A percentile compares a stretch with the other conserved stretches of the same genome.
Conservation (phyloP, 2,888 invertebrate genomes). For the Platycheirus rosarum region DNA sequence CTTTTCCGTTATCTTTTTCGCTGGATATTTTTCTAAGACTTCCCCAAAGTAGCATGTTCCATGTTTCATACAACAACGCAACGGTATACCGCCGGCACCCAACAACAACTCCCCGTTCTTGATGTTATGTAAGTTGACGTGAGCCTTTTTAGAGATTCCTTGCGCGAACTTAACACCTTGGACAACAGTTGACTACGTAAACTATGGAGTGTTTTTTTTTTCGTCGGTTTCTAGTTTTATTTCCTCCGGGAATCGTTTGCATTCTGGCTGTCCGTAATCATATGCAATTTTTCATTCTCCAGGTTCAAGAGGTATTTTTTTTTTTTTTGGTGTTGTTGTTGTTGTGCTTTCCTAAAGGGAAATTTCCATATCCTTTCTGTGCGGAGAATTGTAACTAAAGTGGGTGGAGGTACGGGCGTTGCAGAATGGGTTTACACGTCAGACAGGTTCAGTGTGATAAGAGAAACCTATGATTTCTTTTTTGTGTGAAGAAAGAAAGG, state of each 20-base stretch:
- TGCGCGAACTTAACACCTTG: conserved; percentile 59
- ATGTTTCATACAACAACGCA: too few relatives aligned
- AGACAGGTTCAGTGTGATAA: conserved; percentile 53
- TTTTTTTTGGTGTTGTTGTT: conserved; percentile 22
- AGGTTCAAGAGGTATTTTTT: conserved; percentile 61
- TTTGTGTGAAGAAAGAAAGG: conserved; percentile 15
- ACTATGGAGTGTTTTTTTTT: conserved; percentile 24
- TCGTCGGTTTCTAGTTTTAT: neutral
- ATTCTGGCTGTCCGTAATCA: conserved; percentile 66
- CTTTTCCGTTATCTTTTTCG: conserved; percentile 22
- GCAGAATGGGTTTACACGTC: conserved; percentile 27
- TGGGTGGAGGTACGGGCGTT: neutral
- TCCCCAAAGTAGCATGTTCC: conserved; percentile 27
- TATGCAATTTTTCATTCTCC: conserved; percentile 69
- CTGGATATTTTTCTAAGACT: conserved; percentile 57
- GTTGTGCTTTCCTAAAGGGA: conserved; percentile 14
- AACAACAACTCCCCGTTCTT: conserved; percentile 14
- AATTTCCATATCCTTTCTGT: conserved; percentile 58
- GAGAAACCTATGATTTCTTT: conserved; percentile 42
- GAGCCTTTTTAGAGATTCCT: conserved; percentile 43
- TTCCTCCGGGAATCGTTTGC: conserved; percentile 56
- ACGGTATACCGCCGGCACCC: neutral
- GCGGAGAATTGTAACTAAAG: neutral
- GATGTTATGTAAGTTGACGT: conserved; percentile 3
- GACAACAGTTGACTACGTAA: conserved; percentile 34